These are phyloP conservation scores for Stigmatopora argus DNA, from an alignment of 2,113 vertebrate genomes.

Conservation along the genomic window DNA sequence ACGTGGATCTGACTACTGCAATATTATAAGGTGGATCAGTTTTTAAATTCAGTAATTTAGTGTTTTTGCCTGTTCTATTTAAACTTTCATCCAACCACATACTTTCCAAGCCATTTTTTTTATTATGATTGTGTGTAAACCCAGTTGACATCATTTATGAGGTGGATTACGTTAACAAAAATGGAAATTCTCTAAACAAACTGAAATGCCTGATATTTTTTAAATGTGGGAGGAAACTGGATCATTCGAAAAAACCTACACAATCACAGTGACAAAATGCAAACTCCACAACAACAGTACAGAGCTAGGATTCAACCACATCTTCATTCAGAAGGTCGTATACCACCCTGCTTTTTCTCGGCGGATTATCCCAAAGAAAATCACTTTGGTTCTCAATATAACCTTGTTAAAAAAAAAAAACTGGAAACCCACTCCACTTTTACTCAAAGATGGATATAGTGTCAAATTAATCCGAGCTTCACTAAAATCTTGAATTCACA, in stretches of 20 bases:
- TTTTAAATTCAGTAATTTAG: too few species aligned
- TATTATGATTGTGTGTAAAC: neutral
- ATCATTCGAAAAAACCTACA: neutral
- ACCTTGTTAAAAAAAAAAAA: neutral
- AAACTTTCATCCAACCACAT: neutral
- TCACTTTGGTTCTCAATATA: neutral
- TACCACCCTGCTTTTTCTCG: neutral
- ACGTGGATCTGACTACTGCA: too few species aligned
- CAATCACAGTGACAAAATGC: neutral
- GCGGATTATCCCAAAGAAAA: neutral
- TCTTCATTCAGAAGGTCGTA: neutral
- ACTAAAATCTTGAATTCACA: conserved; percentile 18
- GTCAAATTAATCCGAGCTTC: conserved; percentile 19
- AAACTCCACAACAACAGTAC: neutral
- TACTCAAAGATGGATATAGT: conserved; percentile 18
- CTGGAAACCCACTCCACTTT: conserved; percentile 26
- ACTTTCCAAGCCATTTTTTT: neutral
- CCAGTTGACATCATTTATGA: neutral
- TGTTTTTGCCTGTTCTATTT: neutral
- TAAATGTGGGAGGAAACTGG: neutral
- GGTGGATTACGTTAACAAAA: neutral
- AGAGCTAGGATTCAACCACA: neutral
- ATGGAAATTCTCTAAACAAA: neutral
- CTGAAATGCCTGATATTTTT: neutral
- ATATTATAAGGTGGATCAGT: too few species aligned